A percentile compares a stretch with the other conserved stretches of the same genome.
These are phyloP conservation scores for Tuberolachnus salignus DNA, from an alignment of 2,888 invertebrate genomes.

Conservation along the genomic window DNA sequence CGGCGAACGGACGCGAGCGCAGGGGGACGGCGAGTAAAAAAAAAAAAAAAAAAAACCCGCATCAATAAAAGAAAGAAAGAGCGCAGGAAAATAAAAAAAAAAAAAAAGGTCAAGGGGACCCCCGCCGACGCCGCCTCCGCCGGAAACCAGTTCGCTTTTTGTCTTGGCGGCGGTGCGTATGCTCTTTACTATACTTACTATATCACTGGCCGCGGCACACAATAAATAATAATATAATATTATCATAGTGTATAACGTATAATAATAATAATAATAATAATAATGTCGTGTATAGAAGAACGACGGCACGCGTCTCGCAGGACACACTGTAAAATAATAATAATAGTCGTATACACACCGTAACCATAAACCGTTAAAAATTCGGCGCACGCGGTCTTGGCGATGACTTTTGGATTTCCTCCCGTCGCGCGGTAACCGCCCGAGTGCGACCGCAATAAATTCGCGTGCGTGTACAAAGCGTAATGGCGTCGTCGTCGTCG, in stretches of 20 bases:
- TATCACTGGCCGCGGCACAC: too few relatives aligned
- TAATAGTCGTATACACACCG: not conserved
- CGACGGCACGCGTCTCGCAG: constrained; percentile 42
- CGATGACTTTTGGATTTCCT: constrained; percentile 40
- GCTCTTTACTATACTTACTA: too few relatives aligned
- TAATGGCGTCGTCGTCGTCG: too few relatives aligned
- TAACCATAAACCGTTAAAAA: constrained; percentile 12
- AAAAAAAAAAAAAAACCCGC: too few relatives aligned
- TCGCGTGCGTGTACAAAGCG: not conserved
- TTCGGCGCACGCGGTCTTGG: not conserved
- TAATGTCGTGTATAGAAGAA: not conserved
- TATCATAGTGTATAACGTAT: too few relatives aligned
- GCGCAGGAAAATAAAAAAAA: not conserved
- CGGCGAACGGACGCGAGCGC: not conserved
- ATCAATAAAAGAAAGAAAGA: constrained; percentile 13
- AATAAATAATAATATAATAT: too few relatives aligned
- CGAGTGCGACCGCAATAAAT: constrained; percentile 22
- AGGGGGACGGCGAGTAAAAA: too few relatives aligned
- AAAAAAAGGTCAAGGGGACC: constrained; percentile 24
- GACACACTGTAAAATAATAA: not conserved
- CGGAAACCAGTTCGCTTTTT: constrained; percentile 53
- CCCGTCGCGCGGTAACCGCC: not conserved
- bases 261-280: not conserved
- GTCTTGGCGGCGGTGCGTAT: too few relatives aligned
- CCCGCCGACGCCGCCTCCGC: constrained; percentile 8